A percentile compares a stretch with the other conserved stretches of the same genome.
These are phyloP conservation scores for Meghimatium bilineatum DNA, from an alignment of 2,888 invertebrate genomes.

Conservation along the genomic window DNA sequence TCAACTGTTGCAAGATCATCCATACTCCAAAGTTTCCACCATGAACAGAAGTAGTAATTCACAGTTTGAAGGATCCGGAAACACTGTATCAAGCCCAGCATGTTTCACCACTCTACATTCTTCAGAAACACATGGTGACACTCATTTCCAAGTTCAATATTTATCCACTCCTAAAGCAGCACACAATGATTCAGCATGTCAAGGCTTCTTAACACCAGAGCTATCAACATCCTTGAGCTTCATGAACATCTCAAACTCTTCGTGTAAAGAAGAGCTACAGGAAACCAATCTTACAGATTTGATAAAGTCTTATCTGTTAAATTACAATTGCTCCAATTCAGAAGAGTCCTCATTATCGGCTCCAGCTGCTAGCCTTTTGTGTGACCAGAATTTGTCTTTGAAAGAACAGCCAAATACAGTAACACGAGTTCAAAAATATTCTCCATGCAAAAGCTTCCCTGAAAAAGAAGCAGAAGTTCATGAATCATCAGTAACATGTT, in stretches of 20 bases:
- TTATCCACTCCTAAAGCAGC: neutral
- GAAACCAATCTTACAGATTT: neutral
- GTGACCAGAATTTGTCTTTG: neutral
- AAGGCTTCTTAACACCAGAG: neutral
- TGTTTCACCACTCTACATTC: neutral
- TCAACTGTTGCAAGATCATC: neutral
- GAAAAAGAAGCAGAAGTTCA: neutral
- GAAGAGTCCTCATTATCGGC: neutral
- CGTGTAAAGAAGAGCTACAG: constrained; percentile 4
- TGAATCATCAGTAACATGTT: neutral
- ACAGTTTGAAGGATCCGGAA: neutral
- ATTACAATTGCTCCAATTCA: neutral
- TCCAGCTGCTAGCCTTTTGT: neutral
- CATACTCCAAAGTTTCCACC: neutral
- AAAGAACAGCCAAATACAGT: neutral
- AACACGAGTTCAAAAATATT: neutral
- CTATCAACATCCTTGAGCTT: neutral
- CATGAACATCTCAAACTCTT: constrained; percentile 13
- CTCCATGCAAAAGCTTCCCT: neutral
- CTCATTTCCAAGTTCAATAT: neutral
- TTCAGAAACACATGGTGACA: neutral
- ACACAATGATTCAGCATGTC: neutral
- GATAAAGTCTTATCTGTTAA: constrained; percentile 13
- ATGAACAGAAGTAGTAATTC: neutral
- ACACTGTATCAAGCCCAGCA: neutral